Conservation (phyloP, 2,113 vertebrate genomes). For the Trichomycterus rosablanca region DNA sequence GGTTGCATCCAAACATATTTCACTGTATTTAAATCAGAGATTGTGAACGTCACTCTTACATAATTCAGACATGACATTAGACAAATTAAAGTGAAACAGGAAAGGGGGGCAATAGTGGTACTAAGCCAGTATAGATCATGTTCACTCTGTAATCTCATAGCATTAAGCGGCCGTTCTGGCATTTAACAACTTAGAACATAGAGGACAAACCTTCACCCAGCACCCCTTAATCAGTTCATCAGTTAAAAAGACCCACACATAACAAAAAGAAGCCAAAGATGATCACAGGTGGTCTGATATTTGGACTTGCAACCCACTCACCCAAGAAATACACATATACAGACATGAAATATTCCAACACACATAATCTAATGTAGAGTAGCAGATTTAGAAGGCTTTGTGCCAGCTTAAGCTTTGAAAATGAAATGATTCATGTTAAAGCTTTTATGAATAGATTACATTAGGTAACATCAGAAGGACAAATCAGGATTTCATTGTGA, state of each 20-base stretch:
- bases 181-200: slow-evolving; percentile 21
- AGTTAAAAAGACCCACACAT: neutral
- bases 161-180: slow-evolving; percentile 22
- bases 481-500: slow-evolving; percentile 28
- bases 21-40: slow-evolving; percentile 42
- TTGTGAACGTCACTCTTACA: slow-evolving; percentile 69
- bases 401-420: slow-evolving; percentile 32
- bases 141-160: slow-evolving; percentile 49
- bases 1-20: too few species aligned
- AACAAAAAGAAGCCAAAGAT: neutral
- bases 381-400: slow-evolving; percentile 17
- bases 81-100: slow-evolving; percentile 72
- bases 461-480: slow-evolving; percentile 9
- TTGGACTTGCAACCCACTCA: neutral
- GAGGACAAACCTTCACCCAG: neutral
- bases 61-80: slow-evolving; percentile 73
- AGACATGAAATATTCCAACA: neutral
- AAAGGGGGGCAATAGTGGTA: slow-evolving; percentile 62
- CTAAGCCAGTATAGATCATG: slow-evolving; percentile 68
- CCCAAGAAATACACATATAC: neutral
- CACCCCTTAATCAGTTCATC: neutral
- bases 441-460: slow-evolving; percentile 43
- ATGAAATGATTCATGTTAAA: slow-evolving; percentile 44
- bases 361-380: slow-evolving; percentile 38
- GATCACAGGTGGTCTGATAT: neutral